Percentiles rank a stretch among this genome's conserved stretches.
phyloP scores from a whole-genome alignment of 2,888 invertebrate species.

The Gortyna flavago region DNA sequence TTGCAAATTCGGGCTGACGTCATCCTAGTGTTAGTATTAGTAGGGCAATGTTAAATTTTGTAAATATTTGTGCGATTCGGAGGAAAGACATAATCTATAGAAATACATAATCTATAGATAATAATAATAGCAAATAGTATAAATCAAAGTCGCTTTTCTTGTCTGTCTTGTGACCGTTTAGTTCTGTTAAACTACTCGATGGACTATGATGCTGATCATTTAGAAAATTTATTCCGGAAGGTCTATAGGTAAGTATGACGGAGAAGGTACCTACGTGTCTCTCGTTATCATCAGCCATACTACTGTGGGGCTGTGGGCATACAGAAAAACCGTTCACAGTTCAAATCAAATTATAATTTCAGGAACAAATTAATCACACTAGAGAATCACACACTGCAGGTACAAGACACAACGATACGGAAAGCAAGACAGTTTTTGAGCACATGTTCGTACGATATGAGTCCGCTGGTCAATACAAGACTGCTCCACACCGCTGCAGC shows the following conservation, averaged over 20 bases:
- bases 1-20: constrained; percentile 41
- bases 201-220: no score
- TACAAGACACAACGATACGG: neutral
- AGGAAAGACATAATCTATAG: constrained; percentile 1
- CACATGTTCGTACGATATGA: no score
- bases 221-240: neutral
- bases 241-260: neutral
- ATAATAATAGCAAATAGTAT: neutral
- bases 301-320: neutral
- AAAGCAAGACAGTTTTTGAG: no score
- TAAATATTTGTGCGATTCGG: constrained; percentile 12
- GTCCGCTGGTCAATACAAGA: neutral
- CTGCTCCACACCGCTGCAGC: neutral
- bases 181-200: neutral
- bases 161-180: neutral
- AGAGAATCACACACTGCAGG: no score
- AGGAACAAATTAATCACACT: no score
- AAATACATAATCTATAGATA: neutral
- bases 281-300: neutral
- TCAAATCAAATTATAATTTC: neutral
- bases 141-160: neutral
- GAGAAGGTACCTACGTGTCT: no score
- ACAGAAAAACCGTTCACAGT: neutral
- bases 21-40: constrained; percentile 11
- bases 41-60: constrained; percentile 1